Conservation (phyloP, 2,888 invertebrate genomes). For the Branchipolynoe longqiensis region DNA sequence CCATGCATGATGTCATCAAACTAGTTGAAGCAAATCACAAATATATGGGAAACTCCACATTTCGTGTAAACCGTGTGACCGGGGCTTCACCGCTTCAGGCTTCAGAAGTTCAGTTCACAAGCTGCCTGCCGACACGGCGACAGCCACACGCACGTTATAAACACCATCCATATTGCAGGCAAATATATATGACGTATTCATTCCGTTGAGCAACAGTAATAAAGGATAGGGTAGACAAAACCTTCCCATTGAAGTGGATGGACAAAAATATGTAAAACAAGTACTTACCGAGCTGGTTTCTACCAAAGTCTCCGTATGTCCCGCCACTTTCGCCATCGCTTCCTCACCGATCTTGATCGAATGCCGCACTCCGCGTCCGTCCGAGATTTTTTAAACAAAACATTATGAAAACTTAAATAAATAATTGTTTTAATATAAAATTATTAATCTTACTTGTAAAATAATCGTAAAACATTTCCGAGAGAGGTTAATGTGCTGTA, state of each 20-base stretch:
- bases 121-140: background rate
- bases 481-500: background rate
- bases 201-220: background rate
- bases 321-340: conserved; percentile 64
- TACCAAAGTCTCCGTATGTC: conserved; percentile 58
- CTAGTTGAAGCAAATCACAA: too few relatives aligned
- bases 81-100: too few relatives aligned
- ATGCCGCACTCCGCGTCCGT: conserved; percentile 25
- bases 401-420: too few relatives aligned
- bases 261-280: background rate
- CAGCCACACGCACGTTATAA: conserved; percentile 15
- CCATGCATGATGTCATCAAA: background rate
- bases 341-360: conserved; percentile 42
- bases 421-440: too few relatives aligned
- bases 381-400: conserved; percentile 24
- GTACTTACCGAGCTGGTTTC: conserved; percentile 49
- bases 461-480: too few relatives aligned
- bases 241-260: background rate
- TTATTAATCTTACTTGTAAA: background rate
- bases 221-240: background rate
- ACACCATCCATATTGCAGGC: background rate
- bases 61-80: too few relatives aligned
- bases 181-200: background rate
- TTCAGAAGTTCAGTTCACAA: too few relatives aligned
- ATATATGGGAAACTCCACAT: too few relatives aligned